Conservation (phyloP, 2,888 invertebrate species). For the Cacoxenus indagator region DNA sequence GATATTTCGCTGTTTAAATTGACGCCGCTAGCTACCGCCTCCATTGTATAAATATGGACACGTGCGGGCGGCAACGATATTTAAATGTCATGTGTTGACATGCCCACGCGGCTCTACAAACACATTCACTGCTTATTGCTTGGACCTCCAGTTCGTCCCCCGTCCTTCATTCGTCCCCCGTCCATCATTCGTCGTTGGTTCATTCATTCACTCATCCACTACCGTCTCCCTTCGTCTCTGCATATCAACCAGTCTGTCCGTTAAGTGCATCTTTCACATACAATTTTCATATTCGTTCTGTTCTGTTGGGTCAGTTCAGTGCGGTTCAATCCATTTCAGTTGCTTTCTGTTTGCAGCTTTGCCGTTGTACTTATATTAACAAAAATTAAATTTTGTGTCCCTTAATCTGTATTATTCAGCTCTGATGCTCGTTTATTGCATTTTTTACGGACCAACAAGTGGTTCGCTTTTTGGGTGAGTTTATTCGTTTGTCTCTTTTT, state of each 20-base stretch:
- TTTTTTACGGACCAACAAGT: neutral
- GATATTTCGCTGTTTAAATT: no score
- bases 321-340: neutral
- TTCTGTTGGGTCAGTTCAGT: no score
- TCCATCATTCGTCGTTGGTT: neutral
- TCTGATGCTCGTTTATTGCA: neutral
- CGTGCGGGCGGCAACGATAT: slow-evolving; percentile 35
- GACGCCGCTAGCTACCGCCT: no score
- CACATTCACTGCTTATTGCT: no score
- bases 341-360: neutral
- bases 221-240: neutral
- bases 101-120: slow-evolving; percentile 25
- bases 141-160: neutral
- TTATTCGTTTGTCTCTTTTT: neutral
- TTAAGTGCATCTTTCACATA: no score
- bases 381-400: slow-evolving; percentile 17
- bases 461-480: neutral
- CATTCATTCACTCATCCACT: neutral
- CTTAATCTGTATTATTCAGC: slow-evolving; percentile 5
- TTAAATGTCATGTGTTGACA: slow-evolving; percentile 50
- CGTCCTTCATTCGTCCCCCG: neutral
- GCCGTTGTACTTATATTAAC: slow-evolving; percentile 1
- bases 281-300: no score
- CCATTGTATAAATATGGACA: neutral
- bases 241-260: neutral